Evolutionary conservation across 1,140 invertebrate genomes (phyloP).

Genomic region (Penaeus indicus): DNA sequence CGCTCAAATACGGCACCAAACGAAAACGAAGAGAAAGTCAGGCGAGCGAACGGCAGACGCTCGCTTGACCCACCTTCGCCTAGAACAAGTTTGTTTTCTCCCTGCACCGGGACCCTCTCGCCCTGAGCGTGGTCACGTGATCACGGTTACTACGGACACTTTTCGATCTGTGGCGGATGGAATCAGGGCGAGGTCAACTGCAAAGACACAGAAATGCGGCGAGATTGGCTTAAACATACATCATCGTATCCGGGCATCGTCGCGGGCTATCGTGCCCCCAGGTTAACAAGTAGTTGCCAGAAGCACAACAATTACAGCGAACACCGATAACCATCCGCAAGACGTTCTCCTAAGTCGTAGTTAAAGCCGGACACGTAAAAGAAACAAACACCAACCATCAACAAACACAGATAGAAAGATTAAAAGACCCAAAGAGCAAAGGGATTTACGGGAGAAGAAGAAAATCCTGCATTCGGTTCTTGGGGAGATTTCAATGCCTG

Average conservation of each 20-base stretch:
- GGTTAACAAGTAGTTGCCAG: slow-evolving; percentile 23
- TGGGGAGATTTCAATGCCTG: too few species aligned
- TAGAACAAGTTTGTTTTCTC: neutral
- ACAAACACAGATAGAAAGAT: too few species aligned
- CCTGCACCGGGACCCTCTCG: neutral
- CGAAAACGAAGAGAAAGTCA: neutral
- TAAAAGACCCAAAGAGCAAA: too few species aligned
- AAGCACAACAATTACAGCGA: neutral
- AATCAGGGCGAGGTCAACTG: neutral
- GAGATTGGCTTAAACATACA: neutral
- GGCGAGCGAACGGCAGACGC: too few species aligned
- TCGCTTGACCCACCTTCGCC: neutral
- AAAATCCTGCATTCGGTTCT: too few species aligned
- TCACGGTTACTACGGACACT: neutral
- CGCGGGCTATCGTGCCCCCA: neutral
- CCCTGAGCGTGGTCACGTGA: neutral
- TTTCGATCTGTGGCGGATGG: neutral
- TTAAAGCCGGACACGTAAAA: too few species aligned
- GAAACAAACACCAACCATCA: too few species aligned
- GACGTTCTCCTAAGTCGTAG: neutral
- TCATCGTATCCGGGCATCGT: slow-evolving; percentile 42
- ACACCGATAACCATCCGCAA: neutral
- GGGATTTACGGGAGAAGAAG: too few species aligned
- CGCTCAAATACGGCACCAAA: slow-evolving; percentile 18
- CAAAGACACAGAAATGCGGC: neutral